These are phyloP conservation scores for Dascillus cervinus DNA, from an alignment of 2,888 invertebrate species.

Conservation along the genomic window DNA sequence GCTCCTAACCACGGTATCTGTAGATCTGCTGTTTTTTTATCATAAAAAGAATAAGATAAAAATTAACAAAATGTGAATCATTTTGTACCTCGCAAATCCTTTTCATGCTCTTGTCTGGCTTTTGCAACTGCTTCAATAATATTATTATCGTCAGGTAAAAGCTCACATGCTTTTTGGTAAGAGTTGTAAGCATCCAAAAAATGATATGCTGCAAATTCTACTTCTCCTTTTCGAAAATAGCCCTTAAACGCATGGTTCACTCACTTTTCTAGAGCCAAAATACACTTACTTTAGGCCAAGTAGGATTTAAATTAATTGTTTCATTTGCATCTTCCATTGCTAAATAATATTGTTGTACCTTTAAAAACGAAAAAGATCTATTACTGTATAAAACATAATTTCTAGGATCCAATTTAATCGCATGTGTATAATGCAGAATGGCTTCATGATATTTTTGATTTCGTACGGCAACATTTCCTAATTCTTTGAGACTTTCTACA, in stretches of 20 bases:
- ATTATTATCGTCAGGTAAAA: conserved; percentile 59
- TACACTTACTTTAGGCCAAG: conserved; percentile 63
- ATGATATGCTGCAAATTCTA: conserved; percentile 59
- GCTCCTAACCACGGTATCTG: conserved; percentile 70
- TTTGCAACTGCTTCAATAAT: conserved; percentile 55
- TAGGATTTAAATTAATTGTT: conserved; percentile 64
- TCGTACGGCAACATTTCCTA: conserved; percentile 70
- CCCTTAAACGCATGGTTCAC: conserved; percentile 49
- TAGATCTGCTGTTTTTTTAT: conserved; percentile 40
- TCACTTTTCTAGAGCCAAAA: conserved; percentile 1
- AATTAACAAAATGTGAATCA: no score
- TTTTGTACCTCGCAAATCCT: conserved; percentile 57
- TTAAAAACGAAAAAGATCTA: conserved; percentile 71
- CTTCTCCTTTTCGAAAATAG: conserved; percentile 65
- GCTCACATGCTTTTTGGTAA: conserved; percentile 58
- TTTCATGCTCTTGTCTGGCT: conserved; percentile 51
- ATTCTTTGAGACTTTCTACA: conserved; percentile 58
- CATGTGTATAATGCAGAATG: conserved; percentile 70
- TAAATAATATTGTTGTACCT: conserved; percentile 67
- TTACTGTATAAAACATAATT: conserved; percentile 71
- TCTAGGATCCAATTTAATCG: conserved; percentile 63
- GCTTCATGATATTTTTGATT: conserved; percentile 68
- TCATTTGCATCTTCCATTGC: conserved; percentile 72
- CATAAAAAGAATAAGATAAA: background rate
- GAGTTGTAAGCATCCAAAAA: conserved; percentile 61